Conservation (phyloP, 2,113 vertebrate genomes). For the Chiloscyllium plagiosum region DNA sequence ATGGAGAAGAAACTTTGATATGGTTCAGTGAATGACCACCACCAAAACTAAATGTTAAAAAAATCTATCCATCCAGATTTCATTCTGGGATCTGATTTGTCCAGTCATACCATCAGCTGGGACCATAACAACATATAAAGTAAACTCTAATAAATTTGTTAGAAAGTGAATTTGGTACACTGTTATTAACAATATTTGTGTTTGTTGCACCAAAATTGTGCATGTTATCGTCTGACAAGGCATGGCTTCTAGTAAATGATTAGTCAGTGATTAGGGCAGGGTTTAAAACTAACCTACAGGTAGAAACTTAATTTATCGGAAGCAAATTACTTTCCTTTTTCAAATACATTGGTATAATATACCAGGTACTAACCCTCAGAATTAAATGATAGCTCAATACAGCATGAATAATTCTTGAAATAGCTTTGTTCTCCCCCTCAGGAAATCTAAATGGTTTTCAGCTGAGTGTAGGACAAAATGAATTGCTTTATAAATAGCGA, state of each 20-base stretch:
- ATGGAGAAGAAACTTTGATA: no score
- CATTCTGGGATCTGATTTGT: no score
- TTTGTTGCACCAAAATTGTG: not conserved
- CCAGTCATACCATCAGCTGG: no score
- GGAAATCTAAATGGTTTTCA: slow-evolving; percentile 5
- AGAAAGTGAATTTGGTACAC: not conserved
- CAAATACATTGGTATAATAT: not conserved
- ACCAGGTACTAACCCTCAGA: not conserved
- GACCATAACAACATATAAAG: not conserved
- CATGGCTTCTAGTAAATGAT: not conserved
- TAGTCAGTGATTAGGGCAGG: not conserved
- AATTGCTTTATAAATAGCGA: slow-evolving; percentile 20
- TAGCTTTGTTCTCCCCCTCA: not conserved
- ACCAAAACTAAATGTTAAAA: no score
- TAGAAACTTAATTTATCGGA: not conserved
- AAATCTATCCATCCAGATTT: no score
- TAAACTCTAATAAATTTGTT: not conserved
- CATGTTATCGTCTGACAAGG: not conserved
- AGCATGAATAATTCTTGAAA: slow-evolving; percentile 35
- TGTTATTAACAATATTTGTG: not conserved
- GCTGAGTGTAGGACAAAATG: slow-evolving; percentile 4
- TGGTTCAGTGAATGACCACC: no score
- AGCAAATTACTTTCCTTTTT: not conserved
- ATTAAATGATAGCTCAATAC: not conserved
- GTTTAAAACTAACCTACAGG: not conserved